phyloP scores from a whole-genome alignment of 2,888 invertebrate genomes.

The Epinotia bilunana region DNA sequence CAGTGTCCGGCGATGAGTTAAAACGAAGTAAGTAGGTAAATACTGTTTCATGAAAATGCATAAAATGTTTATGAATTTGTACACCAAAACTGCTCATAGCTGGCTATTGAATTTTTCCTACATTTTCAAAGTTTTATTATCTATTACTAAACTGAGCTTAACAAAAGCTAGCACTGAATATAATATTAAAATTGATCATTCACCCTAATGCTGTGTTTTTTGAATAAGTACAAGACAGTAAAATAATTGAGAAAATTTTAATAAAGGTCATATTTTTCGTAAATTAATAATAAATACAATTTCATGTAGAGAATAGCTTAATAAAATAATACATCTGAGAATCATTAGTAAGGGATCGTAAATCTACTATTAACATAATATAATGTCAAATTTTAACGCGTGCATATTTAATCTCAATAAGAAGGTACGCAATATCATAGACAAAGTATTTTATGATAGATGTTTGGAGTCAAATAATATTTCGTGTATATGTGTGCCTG shows the following conservation, averaged over 20 bases:
- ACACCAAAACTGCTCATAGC: not conserved
- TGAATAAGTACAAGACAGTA: not conserved
- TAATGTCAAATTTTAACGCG: not conserved
- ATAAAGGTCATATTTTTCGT: not conserved
- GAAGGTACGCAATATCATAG: not conserved
- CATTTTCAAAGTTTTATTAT: not conserved
- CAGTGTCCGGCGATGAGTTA: no score
- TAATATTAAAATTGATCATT: not conserved
- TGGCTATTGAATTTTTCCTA: not conserved
- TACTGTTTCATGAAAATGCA: not conserved
- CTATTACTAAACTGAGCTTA: not conserved
- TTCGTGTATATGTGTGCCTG: not conserved
- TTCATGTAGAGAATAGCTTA: constrained; percentile 14
- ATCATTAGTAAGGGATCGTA: constrained; percentile 3
- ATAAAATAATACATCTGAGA: constrained; percentile 1
- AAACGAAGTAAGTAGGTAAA: no score
- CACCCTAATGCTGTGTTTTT: not conserved
- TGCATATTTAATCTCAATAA: constrained; percentile 3
- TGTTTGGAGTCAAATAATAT: not conserved
- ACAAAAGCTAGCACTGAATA: not conserved
- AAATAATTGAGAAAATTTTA: not conserved
- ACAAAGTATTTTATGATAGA: not conserved
- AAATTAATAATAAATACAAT: not conserved
- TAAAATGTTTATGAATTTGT: not conserved
- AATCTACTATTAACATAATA: not conserved